These are phyloP conservation scores for Smittia aterrima DNA, from an alignment of 2,888 invertebrate genomes.

Conservation along the genomic window DNA sequence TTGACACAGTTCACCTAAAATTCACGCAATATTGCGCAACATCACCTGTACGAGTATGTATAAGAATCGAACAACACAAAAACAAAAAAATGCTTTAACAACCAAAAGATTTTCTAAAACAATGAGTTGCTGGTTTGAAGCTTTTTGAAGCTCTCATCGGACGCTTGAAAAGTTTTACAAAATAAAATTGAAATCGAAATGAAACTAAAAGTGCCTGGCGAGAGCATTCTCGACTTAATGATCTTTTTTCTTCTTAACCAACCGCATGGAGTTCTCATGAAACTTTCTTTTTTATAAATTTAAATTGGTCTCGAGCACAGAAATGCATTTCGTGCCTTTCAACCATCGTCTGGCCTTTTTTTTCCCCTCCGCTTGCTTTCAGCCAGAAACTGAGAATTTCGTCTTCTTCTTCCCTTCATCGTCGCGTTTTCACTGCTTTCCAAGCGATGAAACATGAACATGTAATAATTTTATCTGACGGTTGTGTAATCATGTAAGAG, in stretches of 20 bases:
- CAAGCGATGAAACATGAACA: background rate
- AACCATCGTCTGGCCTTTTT: conserved; percentile 14
- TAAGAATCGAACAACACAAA: background rate
- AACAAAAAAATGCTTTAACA: background rate
- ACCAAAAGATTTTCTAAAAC: conserved; percentile 16
- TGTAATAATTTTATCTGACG: conserved; percentile 4
- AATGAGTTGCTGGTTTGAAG: background rate
- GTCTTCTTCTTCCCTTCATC: background rate
- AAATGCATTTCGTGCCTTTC: conserved; percentile 9
- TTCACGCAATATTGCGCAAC: conserved; percentile 38
- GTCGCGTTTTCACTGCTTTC: background rate
- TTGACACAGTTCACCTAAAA: conserved; percentile 39
- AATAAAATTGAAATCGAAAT: background rate
- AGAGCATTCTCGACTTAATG: background rate
- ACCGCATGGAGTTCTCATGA: conserved; percentile 3
- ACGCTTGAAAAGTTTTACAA: background rate
- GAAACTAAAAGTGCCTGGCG: background rate
- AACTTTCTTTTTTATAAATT: conserved; percentile 18
- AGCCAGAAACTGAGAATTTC: background rate
- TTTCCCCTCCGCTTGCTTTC: background rate
- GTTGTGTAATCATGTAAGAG: conserved; percentile 6
- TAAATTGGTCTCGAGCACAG: background rate
- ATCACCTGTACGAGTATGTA: conserved; percentile 24
- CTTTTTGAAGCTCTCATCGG: background rate
- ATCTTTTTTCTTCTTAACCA: background rate